Base-by-base conservation (phyloP, 2,888 invertebrate genomes). In the Pyrocoelia pectoralis region DNA sequence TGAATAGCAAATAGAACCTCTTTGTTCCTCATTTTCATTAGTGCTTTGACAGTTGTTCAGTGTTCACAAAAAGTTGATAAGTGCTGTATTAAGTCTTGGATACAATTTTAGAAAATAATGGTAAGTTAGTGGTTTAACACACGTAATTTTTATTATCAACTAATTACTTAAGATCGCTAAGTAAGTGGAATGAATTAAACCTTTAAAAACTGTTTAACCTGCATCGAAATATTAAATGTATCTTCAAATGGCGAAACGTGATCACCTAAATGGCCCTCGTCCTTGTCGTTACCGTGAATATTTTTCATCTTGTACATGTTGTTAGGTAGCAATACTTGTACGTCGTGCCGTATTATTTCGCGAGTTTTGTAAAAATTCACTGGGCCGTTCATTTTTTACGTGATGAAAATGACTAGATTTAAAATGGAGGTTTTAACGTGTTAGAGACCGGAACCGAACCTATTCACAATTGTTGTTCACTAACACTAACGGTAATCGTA, bases 141-240 rank as follows among this genome's bases (percentile, higher is more conserved):
- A 43, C 67, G 56, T 54, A 53, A 55, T 52, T 63, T 57, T 61
- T 40, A 51, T 40, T 19, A 53, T 29, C 41, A 52, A 38, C 14
- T 49, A 41, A 56, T 18, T 29, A 33, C n/a, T 41, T 56, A 29
- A 50, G 46, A 50, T 51, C 51, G 55, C 55, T 62, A 71, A 72
- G 68, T 65, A 73, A 61, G 66, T 65, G 60, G 49, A 66, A 71
- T 76, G 78, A 81, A 81, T 82, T 81, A 86, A 88, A 90, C 89
- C 89, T 90, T 87, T 82, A 89, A 84, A 86, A 89, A 86, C 84
- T 85, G 87, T 83, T 85, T 88, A 89, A 90, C 89, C 89, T 90
- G 88, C 82, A 87, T 84, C 82, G 83, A 82, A 78, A 89, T 85
- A 83, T 86, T 84, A 75, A 86, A 81, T 80, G 83, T 80, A 73